A percentile compares a stretch with the other conserved stretches of the same genome.
Conservation (phyloP, 2,113 vertebrate species). For the Maccullochella peelii region DNA sequence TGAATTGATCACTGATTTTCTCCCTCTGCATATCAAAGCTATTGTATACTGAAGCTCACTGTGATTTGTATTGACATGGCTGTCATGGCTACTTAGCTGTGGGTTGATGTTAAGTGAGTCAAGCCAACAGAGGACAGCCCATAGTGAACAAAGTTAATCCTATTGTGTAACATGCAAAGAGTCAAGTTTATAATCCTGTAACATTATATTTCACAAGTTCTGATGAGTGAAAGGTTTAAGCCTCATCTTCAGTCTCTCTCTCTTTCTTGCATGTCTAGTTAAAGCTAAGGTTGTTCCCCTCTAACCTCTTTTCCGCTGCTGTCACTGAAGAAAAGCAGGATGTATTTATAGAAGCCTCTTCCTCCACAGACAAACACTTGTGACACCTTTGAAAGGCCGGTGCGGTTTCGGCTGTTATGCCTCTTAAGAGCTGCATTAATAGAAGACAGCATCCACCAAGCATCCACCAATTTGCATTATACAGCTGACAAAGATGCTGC, state of each 20-base stretch:
- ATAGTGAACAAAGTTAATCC: not conserved
- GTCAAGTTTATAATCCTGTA: not conserved
- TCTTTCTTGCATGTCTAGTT: not conserved
- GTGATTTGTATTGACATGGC: conserved; percentile 28
- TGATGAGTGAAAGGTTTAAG: not conserved
- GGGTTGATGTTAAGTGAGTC: conserved; percentile 39
- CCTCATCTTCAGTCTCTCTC: not conserved
- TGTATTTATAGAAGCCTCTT: conserved; percentile 61
- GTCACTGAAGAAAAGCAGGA: conserved; percentile 57
- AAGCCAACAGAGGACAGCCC: conserved; percentile 3
- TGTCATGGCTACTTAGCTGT: conserved; percentile 26
- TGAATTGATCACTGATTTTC: not conserved
- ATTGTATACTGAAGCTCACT: not conserved
- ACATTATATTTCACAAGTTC: not conserved
- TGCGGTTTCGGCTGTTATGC: conserved; percentile 19
- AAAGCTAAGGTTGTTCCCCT: conserved; percentile 17
- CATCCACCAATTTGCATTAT: conserved; percentile 19
- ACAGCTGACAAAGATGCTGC: not conserved
- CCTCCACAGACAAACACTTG: conserved; percentile 52
- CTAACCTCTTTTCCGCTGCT: conserved; percentile 30
- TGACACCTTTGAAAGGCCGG: conserved; percentile 34
- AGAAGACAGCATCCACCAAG: conserved; percentile 14
- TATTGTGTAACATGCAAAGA: not conserved
- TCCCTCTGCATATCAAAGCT: not conserved
- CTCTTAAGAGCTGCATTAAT: conserved; percentile 28